These are phyloP conservation scores for Hetaerina titia DNA, from an alignment of 2,888 invertebrate species.

Conservation along the genomic window DNA sequence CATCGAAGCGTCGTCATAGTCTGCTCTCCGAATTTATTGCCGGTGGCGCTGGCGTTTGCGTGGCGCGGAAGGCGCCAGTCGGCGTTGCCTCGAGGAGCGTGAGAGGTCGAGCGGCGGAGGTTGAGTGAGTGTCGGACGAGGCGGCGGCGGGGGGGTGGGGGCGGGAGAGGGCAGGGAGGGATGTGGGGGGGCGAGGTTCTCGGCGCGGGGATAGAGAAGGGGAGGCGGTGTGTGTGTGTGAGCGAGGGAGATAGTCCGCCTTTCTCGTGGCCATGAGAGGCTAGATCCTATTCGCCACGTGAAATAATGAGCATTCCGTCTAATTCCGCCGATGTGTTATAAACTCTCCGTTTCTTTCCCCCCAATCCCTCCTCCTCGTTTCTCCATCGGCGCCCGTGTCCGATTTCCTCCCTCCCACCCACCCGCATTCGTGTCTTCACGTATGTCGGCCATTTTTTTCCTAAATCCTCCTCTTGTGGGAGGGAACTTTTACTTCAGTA, in stretches of 20 bases:
- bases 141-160: not conserved
- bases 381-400: not conserved
- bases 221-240: not conserved
- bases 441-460: not conserved
- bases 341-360: not conserved
- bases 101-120: not conserved
- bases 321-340: conserved; percentile 18
- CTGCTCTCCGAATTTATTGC: conserved; percentile 56
- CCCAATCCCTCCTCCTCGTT: not conserved
- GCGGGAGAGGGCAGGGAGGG: not conserved
- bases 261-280: conserved; percentile 8
- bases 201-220: not conserved
- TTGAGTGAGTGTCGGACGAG: not conserved
- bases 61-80: conserved; percentile 50
- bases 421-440: not conserved
- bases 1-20: conserved; percentile 30
- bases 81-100: no score
- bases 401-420: not conserved
- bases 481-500: no score
- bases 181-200: not conserved
- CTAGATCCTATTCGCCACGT: conserved; percentile 42
- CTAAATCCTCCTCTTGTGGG: no score
- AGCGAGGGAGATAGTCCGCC: not conserved
- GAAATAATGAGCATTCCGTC: conserved; percentile 45
- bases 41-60: conserved; percentile 20